Base-by-base conservation (phyloP, 2,888 invertebrate genomes). In the Lamellibrachia columna region DNA sequence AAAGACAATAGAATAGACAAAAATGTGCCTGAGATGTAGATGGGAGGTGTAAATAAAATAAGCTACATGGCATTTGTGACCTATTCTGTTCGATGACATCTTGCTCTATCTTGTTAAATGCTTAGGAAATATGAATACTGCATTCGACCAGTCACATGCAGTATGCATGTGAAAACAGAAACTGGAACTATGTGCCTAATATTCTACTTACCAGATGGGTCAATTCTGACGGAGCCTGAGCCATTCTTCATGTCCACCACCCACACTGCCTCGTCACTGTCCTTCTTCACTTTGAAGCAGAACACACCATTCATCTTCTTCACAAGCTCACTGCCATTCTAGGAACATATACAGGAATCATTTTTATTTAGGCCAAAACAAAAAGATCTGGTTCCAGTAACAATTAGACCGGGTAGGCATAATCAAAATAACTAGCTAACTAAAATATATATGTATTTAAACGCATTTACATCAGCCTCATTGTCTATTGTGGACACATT, bases 171-270 rank as follows among this genome's bases (percentile, higher is more conserved):
- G 22, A 0, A 75, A 11, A 75, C 40, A 40, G 40, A 22, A 75
- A 22, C 6, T 75, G 22, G 6, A 75, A 75, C 75, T 22, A 75
- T 2, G 22, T 75, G 6, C n/a, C 22, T 6, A 75, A 11, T 2
- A 6, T 75, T 75, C 22, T 11, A 91, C 93, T 93, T 95, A 97
- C 97, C 96, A 95, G 97, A 97, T 90, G 98, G 98, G 95, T 98
- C 98, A 95, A 98, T 98, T 28, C 97, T 97, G 7, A 99, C 98
- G 94, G 97, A 98, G n/a, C 99, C 99, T 95, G 98, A 98, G 93
- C 99, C 99, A 94, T 97, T 98, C 96, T 98, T 99, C 11, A 98
- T 98, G 96, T 99, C 98, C 53, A 99, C 98, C 3, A 99, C 97
- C 99, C 99, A 99, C 95, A 97, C 98, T 0, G 98, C 99, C 95